These are phyloP conservation scores for Himalopsyche japonica DNA, from an alignment of 2,888 invertebrate genomes.

Conservation along the genomic window DNA sequence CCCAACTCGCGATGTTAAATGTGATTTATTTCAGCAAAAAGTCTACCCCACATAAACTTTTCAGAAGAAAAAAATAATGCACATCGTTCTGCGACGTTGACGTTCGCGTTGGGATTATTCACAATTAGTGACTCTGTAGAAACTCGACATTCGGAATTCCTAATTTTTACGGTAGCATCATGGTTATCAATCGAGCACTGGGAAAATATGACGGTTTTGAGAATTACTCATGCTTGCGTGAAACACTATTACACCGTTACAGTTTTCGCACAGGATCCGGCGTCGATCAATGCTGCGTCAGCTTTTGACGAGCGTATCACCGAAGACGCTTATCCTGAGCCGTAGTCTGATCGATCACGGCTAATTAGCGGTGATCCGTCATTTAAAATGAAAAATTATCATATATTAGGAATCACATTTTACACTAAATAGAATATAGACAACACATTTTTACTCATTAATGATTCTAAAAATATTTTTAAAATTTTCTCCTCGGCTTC, in stretches of 20 bases:
- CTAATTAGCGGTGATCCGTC: neutral
- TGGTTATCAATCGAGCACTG: neutral
- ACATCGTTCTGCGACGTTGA: neutral
- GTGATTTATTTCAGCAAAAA: neutral
- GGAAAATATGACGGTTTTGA: neutral
- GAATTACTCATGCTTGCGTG: neutral
- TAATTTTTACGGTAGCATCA: neutral
- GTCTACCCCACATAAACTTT: conserved; percentile 4
- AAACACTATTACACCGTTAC: conserved; percentile 14
- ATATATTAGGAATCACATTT: conserved; percentile 36
- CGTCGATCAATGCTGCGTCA: neutral
- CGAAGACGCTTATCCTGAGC: conserved; percentile 2
- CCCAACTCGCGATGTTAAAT: neutral
- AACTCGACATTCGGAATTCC: too few species aligned
- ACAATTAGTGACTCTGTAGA: neutral
- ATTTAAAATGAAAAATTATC: conserved; percentile 14
- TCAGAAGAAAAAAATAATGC: neutral
- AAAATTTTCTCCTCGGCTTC: neutral
- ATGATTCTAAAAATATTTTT: neutral
- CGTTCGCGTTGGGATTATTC: neutral
- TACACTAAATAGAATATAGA: conserved; percentile 14
- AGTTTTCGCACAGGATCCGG: neutral
- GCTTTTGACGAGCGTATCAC: neutral
- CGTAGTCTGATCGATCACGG: neutral
- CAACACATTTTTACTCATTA: neutral